Evolutionary conservation across 2,113 vertebrate species (phyloP).

Genomic region (Sebastes fasciatus): DNA sequence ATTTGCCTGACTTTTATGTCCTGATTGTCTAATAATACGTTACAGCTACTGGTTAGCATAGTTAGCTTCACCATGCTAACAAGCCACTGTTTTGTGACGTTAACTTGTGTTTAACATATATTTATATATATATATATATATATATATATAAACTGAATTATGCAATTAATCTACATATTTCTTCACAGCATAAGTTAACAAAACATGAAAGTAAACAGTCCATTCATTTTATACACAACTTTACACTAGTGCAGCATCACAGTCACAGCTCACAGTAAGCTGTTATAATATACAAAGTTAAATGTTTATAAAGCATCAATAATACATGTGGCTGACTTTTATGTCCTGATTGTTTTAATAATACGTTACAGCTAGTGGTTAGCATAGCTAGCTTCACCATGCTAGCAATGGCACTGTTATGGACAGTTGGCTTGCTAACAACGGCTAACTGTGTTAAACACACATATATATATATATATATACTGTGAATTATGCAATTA

Average conservation of each 20-base stretch:
- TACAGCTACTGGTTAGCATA: conserved; percentile 60
- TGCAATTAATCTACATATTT: not conserved
- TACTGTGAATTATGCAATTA: not conserved
- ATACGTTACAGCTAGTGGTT: conserved; percentile 51
- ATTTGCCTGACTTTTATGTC: not conserved
- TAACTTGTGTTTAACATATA: not conserved
- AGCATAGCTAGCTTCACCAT: conserved; percentile 61
- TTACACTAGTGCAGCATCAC: not conserved
- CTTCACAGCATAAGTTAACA: not conserved
- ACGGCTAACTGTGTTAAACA: not conserved
- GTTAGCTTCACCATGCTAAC: conserved; percentile 68
- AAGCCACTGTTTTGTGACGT: conserved; percentile 33
- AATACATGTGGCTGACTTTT: not conserved
- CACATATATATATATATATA: not conserved
- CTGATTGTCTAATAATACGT: conserved; percentile 16
- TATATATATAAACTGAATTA: not conserved
- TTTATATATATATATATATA: too few species aligned
- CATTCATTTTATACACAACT: conserved; percentile 8
- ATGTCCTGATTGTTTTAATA: not conserved
- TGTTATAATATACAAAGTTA: too few species aligned
- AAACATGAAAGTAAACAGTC: not conserved
- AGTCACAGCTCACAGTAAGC: not conserved
- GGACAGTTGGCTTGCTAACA: not conserved
- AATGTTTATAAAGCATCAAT: not conserved
- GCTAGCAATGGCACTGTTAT: conserved; percentile 61